phyloP scores from a whole-genome alignment of 1,140 invertebrate species.

The Tribolium castaneum region DNA sequence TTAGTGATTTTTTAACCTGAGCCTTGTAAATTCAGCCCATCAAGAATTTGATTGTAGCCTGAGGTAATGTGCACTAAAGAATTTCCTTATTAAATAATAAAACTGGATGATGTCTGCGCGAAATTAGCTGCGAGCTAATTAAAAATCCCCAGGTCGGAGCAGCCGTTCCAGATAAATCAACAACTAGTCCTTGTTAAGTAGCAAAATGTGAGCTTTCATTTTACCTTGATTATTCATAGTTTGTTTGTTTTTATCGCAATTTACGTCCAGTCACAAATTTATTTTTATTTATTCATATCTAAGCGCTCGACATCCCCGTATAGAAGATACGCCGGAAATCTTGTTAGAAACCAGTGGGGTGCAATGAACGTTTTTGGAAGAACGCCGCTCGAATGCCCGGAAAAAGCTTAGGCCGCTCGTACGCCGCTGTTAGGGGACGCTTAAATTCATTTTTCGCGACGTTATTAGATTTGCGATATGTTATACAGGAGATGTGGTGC shows the following conservation, averaged over 20 bases:
- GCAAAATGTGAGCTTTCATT: slow-evolving; percentile 32
- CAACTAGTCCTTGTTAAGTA: slow-evolving; percentile 45
- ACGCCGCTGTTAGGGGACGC: background rate
- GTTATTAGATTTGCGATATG: slow-evolving; percentile 23
- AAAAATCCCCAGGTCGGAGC: slow-evolving; percentile 51
- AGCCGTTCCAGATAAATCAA: slow-evolving; percentile 51
- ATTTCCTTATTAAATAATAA: slow-evolving; percentile 53
- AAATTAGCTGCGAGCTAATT: slow-evolving; percentile 54
- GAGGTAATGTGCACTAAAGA: slow-evolving; percentile 35
- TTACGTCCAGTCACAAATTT: slow-evolving; percentile 43
- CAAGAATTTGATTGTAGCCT: slow-evolving; percentile 35
- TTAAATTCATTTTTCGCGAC: slow-evolving; percentile 7
- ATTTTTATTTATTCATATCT: slow-evolving; percentile 42
- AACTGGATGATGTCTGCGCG: slow-evolving; percentile 48
- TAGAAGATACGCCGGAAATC: background rate
- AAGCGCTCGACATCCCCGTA: background rate
- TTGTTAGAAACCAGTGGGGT: slow-evolving; percentile 4
- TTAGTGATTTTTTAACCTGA: background rate
- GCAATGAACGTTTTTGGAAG: background rate
- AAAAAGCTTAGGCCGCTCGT: background rate
- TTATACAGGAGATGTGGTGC: background rate
- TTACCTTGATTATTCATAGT: slow-evolving; percentile 52
- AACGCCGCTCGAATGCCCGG: background rate
- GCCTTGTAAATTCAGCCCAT: background rate
- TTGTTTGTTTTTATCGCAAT: slow-evolving; percentile 51